Evolutionary conservation across 2,113 vertebrate genomes (phyloP), one percentile per base, ranked within the genome.

Genomic region (Neotragus moschatus): DNA sequence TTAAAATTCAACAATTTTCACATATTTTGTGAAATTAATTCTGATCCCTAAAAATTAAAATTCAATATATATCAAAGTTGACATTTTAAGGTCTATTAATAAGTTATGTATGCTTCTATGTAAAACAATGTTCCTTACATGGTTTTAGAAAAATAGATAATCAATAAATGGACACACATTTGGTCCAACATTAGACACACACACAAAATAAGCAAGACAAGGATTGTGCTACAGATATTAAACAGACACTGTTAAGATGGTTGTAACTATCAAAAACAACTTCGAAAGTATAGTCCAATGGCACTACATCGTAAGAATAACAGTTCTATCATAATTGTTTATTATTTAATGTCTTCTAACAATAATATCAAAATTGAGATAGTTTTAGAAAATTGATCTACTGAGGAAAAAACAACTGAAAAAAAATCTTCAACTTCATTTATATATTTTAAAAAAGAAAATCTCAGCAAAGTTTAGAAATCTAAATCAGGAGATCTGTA

Each of bases 1-100:
- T 94, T 95, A 97, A 88, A 98, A 97, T 56, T 97, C 2, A 97
- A 60, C 77, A 96, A 36, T 87, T 97, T 98, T 51, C 81, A 92
- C 49, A 55, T 21, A 97, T 82, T 97, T 98, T 95, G 61, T 96
- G 79, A 98, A 98, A 58, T 66, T 70, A 47, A 97, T 26, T 28
- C 49, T 94, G 93, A 73, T 91, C 1, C 80, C 97, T 97, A 88
- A 97, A 80, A 94, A 56, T 56, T 97, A 95, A 95, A 70, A 86
- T 90, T 97, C 93, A 97, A 53, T 91, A 90, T 77, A 91, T 73
- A 10, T 60, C 45, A 47, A 97, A 60, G 47, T 66, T 49, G 88
- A 66, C 30, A 95, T 97, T 10, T 85, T 96, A 88, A 84, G n/a
- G 84, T 75, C 91, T 98, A 60, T 11, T 85, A 97, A 96, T 88